phyloP scores from a whole-genome alignment of 2,113 vertebrate species.

The Uria aalge region DNA sequence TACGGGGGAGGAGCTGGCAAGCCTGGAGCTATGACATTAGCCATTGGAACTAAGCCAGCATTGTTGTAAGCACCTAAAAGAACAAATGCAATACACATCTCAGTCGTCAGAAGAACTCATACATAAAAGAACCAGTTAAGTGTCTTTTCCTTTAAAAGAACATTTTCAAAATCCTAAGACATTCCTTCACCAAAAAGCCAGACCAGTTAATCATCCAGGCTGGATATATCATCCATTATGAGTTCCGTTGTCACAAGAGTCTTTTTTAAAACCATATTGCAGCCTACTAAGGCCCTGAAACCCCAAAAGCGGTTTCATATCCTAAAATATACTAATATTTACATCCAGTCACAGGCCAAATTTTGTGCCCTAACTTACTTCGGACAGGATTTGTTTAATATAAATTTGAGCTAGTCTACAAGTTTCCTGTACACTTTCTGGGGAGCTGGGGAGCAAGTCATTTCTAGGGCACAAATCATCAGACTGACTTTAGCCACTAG shows the following conservation, averaged over 20 bases:
- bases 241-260: neutral
- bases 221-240: neutral
- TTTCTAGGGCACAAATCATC: neutral
- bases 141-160: neutral
- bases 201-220: neutral
- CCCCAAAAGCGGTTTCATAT: neutral
- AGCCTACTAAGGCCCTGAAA: neutral
- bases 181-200: neutral
- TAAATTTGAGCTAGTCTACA: neutral
- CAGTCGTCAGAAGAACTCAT: neutral
- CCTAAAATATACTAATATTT: neutral
- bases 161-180: neutral
- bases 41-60: constrained; percentile 89
- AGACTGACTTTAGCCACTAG: neutral
- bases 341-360: neutral
- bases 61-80: constrained; percentile 95
- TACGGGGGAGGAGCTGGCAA: constrained; percentile 88
- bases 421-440: neutral
- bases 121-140: neutral
- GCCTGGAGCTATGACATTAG: constrained; percentile 88
- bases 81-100: neutral
- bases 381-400: neutral
- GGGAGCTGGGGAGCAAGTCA: neutral
- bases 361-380: neutral
- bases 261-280: neutral